Conservation (phyloP, 2,888 invertebrate species). For the Alloplasta piceator region DNA sequence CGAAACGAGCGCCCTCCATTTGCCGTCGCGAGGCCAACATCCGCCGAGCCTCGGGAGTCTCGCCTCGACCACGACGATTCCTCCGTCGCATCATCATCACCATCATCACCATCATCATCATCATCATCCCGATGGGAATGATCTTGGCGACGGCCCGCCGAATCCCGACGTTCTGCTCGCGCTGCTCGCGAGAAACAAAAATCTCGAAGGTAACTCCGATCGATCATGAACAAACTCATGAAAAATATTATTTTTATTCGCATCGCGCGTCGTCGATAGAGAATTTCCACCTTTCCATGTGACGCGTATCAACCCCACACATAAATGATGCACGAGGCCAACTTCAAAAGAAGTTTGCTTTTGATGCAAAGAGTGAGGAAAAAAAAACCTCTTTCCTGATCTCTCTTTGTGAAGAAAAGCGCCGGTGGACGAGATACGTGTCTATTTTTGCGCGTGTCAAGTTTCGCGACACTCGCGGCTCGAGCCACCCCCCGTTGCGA, state of each 20-base stretch:
- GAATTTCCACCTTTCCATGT: too few relatives aligned
- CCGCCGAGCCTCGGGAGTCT: constrained; percentile 80
- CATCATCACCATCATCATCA: constrained; percentile 69
- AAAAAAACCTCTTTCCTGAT: not conserved
- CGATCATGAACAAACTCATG: too few relatives aligned
- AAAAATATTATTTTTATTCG: too few relatives aligned
- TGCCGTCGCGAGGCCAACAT: constrained; percentile 68
- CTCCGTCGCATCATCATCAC: constrained; percentile 78
- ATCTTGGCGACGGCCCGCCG: constrained; percentile 85
- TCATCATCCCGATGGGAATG: constrained; percentile 63
- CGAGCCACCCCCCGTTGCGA: constrained; percentile 22
- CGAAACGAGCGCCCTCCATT: constrained; percentile 68
- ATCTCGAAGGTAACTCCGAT: constrained; percentile 90
- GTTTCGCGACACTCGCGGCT: constrained; percentile 34
- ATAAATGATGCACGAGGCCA: too few relatives aligned
- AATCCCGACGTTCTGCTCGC: constrained; percentile 94
- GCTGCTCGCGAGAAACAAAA: constrained; percentile 93
- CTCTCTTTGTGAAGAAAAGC: not conserved
- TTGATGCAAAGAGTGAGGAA: too few relatives aligned
- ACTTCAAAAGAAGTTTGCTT: too few relatives aligned
- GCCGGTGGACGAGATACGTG: constrained; percentile 16
- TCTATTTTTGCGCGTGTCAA: constrained; percentile 41
- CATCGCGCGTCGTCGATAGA: too few relatives aligned
- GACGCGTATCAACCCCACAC: too few relatives aligned
- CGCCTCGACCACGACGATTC: constrained; percentile 79